Percentiles rank a stretch among this genome's conserved stretches.
phyloP scores from a whole-genome alignment of 2,888 invertebrate genomes.

The Trissonchulus latispiculum region DNA sequence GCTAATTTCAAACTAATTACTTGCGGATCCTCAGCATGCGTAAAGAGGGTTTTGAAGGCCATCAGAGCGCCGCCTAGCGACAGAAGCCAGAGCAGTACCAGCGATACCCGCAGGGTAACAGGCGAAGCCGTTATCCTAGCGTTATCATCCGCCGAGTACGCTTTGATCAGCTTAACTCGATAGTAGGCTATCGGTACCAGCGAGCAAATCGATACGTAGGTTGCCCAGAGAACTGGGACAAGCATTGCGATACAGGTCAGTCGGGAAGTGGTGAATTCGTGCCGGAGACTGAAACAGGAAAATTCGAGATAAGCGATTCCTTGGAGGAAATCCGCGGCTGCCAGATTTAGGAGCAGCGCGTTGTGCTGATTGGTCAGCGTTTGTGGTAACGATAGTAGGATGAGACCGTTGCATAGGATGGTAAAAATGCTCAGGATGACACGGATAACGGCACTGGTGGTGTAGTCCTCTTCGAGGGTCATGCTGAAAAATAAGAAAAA shows the following conservation, averaged over 20 bases:
- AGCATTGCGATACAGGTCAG: background rate
- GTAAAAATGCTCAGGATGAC: background rate
- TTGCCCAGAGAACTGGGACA: conserved; percentile 9
- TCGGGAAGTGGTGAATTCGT: background rate
- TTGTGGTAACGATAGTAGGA: background rate
- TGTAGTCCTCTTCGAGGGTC: background rate
- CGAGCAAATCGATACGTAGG: conserved; percentile 10
- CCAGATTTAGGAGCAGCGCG: background rate
- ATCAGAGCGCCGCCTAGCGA: background rate
- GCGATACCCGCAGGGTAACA: background rate
- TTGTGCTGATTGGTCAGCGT: background rate
- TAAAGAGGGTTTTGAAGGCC: no score
- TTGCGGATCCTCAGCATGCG: no score
- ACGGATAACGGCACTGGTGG: background rate
- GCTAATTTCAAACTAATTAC: no score
- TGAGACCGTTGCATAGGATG: background rate
- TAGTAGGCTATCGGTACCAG: conserved; percentile 18
- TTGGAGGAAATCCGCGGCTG: background rate
- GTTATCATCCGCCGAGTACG: background rate
- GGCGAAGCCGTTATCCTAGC: conserved; percentile 15
- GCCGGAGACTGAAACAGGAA: background rate
- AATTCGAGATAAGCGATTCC: background rate
- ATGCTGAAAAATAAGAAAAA: no score
- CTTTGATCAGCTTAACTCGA: conserved; percentile 22
- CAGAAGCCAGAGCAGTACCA: conserved; percentile 6